These are phyloP conservation scores for Lepidotrigona ventralis DNA, from an alignment of 1,140 invertebrate species.

Conservation along the genomic window DNA sequence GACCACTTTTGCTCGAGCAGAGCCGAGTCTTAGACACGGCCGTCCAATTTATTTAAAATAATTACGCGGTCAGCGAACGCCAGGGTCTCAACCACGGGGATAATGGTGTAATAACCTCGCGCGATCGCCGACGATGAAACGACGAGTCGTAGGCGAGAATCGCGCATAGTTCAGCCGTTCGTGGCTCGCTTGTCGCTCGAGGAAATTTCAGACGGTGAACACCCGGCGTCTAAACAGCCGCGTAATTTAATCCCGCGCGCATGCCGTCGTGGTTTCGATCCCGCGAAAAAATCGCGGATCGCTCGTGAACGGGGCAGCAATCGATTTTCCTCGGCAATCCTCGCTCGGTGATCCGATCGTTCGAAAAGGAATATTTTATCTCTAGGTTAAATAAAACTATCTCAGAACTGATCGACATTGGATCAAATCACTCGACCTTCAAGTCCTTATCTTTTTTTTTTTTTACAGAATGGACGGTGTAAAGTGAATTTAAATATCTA, in stretches of 20 bases:
- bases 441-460: too few species aligned
- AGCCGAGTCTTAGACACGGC: too few species aligned
- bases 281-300: not conserved
- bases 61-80: not conserved
- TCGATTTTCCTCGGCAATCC: not conserved
- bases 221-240: not conserved
- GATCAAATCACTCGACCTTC: not conserved
- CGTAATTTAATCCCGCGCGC: slow-evolving; percentile 9
- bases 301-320: not conserved
- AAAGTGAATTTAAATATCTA: too few species aligned
- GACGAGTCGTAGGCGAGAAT: slow-evolving; percentile 21
- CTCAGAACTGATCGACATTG: not conserved
- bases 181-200: slow-evolving; percentile 2
- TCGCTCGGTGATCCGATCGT: not conserved
- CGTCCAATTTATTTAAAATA: slow-evolving; percentile 31
- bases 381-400: not conserved
- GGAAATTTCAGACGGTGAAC: slow-evolving; percentile 16
- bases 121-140: not conserved
- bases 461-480: too few species aligned
- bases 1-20: slow-evolving; percentile 40
- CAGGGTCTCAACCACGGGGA: too few species aligned
- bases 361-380: not conserved
- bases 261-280: not conserved
- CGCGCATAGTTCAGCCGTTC: not conserved
- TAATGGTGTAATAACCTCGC: slow-evolving; percentile 9